Conservation (phyloP, 2,888 invertebrate species). For the Asteroscopus sphinx region DNA sequence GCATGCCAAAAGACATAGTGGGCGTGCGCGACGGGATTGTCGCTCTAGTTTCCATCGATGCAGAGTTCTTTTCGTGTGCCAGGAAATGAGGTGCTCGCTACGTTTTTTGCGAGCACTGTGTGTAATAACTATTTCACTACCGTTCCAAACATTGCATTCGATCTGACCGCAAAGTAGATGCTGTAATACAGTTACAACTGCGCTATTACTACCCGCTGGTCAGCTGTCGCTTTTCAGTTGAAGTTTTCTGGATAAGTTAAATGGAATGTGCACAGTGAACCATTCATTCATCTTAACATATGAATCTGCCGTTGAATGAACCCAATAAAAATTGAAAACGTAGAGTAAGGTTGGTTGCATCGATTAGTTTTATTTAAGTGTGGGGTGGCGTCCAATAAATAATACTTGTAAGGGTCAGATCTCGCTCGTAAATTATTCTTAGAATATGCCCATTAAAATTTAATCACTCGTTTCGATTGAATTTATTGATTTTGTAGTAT, state of each 20-base stretch:
- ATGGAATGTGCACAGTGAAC: slow-evolving; percentile 13
- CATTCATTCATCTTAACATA: slow-evolving; percentile 28
- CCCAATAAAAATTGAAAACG: slow-evolving; percentile 46
- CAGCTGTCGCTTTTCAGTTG: slow-evolving; percentile 22
- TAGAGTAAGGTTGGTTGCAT: slow-evolving; percentile 38
- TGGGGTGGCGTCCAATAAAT: slow-evolving; percentile 69
- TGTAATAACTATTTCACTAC: slow-evolving; percentile 81
- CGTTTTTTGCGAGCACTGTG: slow-evolving; percentile 71
- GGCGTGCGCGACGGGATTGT: slow-evolving; percentile 57
- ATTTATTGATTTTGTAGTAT: slow-evolving; percentile 75
- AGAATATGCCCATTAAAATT: slow-evolving; percentile 78
- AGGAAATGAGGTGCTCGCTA: slow-evolving; percentile 58
- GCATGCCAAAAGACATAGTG: slow-evolving; percentile 68
- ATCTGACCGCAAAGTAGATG: slow-evolving; percentile 72
- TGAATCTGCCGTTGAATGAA: slow-evolving; percentile 40
- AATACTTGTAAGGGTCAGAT: slow-evolving; percentile 73
- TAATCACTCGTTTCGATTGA: slow-evolving; percentile 76
- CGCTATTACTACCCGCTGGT: slow-evolving; percentile 44
- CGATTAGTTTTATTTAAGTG: slow-evolving; percentile 46
- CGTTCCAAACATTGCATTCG: slow-evolving; percentile 80
- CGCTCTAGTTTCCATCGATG: slow-evolving; percentile 63
- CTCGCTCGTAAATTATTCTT: slow-evolving; percentile 73
- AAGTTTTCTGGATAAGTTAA: slow-evolving; percentile 24
- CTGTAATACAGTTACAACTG: slow-evolving; percentile 72
- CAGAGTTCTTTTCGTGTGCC: slow-evolving; percentile 66